Evolutionary conservation across 2,797 vertebrate species (phyloP).

Genomic region (Myotis myotis): DNA sequence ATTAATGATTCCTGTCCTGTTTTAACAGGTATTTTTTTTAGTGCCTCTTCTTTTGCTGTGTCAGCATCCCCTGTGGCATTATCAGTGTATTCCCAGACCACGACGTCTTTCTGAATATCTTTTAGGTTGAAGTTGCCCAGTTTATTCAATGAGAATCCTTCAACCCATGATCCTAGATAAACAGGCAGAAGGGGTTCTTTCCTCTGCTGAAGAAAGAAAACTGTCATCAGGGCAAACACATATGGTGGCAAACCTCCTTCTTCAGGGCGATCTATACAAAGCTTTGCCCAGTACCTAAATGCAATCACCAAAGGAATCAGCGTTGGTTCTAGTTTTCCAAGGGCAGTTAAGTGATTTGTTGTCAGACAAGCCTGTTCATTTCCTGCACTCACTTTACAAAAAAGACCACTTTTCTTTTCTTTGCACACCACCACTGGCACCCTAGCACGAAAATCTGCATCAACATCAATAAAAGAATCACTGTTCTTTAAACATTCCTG

Average conservation of each 20-base stretch:
- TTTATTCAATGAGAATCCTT: constrained; percentile 89
- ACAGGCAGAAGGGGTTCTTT: constrained; percentile 91
- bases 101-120: constrained; percentile 83
- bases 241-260: constrained; percentile 95
- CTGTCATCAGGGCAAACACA: constrained; percentile 92
- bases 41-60: constrained; percentile 75
- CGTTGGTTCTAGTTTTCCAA: constrained; percentile 86
- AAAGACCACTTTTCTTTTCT: constrained; percentile 86
- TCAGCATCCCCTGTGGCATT: constrained; percentile 76
- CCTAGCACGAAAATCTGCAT: no score
- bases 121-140: constrained; percentile 89
- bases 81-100: constrained; percentile 88
- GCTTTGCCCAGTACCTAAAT: constrained; percentile 93
- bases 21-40: constrained; percentile 78
- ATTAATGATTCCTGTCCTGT: constrained; percentile 92
- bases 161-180: constrained; percentile 93
- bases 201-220: constrained; percentile 96
- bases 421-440: no score
- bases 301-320: constrained; percentile 89
- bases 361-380: constrained; percentile 95
- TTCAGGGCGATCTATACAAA: constrained; percentile 93
- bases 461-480: constrained; percentile 78
- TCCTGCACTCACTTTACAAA: constrained; percentile 96
- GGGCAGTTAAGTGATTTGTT: constrained; percentile 88
- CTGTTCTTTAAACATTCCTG: constrained; percentile 91